Evolutionary conservation across 2,888 invertebrate species (phyloP), one percentile per base, ranked within the genome.

Genomic region (Agrochola litura): DNA sequence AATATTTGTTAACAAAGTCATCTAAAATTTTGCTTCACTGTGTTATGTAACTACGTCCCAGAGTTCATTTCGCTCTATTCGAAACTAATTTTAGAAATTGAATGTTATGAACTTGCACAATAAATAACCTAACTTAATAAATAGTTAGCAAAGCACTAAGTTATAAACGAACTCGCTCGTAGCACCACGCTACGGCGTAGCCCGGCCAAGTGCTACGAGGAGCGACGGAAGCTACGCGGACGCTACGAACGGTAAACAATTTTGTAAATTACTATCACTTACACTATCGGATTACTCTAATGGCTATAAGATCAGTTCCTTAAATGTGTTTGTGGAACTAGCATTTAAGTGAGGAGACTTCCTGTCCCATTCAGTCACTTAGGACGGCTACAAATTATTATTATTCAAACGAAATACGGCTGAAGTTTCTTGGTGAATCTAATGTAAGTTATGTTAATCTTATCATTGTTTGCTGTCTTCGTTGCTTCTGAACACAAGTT

Each of bases 111-210:
- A 87, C 80, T 87, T 85, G 46, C 49, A 79, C 82, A 77, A 85
- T 87, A 87, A 87, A 87, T 87, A 87, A 85, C 76, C 76, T 77
- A 82, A 87, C 77, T 86, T 84, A 81, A 85, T 85, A 86, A 83
- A 86, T 78, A 84, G 73, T 87, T 86, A 79, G 70, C 72, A 77
- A 83, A 84, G 79, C 68, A 84, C 80, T 76, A 87, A 85, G 84
- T 84, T 84, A 77, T 64, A 79, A 83, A 82, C 73, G 56, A 86
- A 84, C 77, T 79, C 54, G 76, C 76, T 82, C 83, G 79, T 86
- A 81, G 87, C 60, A 73, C 66, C n/a, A 52, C 25, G 83, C 87
- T 86, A 86, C 85, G 77, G 58, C 79, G 77, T 86, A 85, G 83
- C 76, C 52, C 56, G 71, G 73, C 61, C 65, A 58, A 71, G 75